Base-by-base conservation (phyloP, 2,888 invertebrate species). In the Leptopterna dolabrata region DNA sequence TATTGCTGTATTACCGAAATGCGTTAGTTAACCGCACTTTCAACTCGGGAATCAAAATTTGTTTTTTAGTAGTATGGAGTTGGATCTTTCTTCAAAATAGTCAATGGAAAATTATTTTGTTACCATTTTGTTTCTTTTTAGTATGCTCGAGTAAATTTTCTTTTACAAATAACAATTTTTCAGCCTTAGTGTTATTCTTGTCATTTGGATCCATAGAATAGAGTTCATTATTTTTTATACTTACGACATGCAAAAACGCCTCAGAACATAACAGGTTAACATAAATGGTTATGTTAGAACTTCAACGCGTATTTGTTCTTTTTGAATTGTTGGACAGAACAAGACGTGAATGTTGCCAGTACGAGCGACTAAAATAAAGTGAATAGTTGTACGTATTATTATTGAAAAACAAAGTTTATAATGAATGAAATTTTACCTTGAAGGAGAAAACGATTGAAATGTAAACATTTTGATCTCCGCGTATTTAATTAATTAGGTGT, bases 401-500 rank as follows among this genome's bases (percentile, higher is more conserved):
- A 63, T 63, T 63, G 63, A 24, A n/a, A 55, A 63, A n/a, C 16
- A 51, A n/a, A 51, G 51, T 51, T 51, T 51, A 51, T 63, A 24
- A 63, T 36, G 55, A n/a, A 51, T 51, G 55, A 55, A 9, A 63
- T 63, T 63, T n/a, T 24, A 24, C 2, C 24, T 63, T 27, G 2
- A 55, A 55, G 63, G 7, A 63, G 63, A 47, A 16, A 47, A 24
- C 63, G 63, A 63, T 63, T 63, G 63, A 63, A 63, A 63, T 63
- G 63, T 24, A 63, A 63, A 63, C 63, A 41, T 78, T 78, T 78
- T 78, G 78, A 78, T 78, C 78, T 78, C 78, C 19, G 45, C n/a
- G 24, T 27, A 73, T n/a, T 36, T 36, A 73, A 73, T 36, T 63
- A 24, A 73, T 36, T 36, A 73, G 73, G 73, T 73, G 73, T 78